Evolutionary conservation across 2,797 vertebrate species (phyloP).

Genomic region (Takifugu ocellatus): DNA sequence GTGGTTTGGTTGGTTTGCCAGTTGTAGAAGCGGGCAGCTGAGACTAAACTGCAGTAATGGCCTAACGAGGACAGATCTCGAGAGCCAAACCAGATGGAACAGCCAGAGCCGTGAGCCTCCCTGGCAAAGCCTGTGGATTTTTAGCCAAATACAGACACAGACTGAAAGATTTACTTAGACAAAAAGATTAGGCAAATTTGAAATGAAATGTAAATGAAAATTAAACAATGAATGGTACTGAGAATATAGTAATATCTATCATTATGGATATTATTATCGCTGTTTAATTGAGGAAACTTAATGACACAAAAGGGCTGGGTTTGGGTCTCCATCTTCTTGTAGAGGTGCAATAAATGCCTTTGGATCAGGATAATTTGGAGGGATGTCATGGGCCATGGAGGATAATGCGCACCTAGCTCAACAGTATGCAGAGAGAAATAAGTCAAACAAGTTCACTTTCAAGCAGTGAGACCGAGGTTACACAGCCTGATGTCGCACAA

Average conservation of each 20-base stretch:
- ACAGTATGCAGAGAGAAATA: slow-evolving; percentile 11
- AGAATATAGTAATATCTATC: slow-evolving; percentile 1
- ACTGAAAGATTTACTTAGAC: slow-evolving; percentile 26
- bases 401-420: slow-evolving; percentile 6
- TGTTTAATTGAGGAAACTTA: slow-evolving; percentile 38
- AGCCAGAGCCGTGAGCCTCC: slow-evolving; percentile 43
- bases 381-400: slow-evolving; percentile 14
- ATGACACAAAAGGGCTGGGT: slow-evolving; percentile 56
- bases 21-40: slow-evolving; percentile 65
- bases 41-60: slow-evolving; percentile 67
- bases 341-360: no score
- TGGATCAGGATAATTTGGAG: slow-evolving; percentile 7
- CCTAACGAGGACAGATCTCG: slow-evolving; percentile 62
- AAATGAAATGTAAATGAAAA: slow-evolving; percentile 14
- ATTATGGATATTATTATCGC: background rate
- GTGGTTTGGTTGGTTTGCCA: slow-evolving; percentile 67
- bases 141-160: slow-evolving; percentile 47
- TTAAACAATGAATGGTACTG: slow-evolving; percentile 12
- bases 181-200: no score
- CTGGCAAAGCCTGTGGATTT: slow-evolving; percentile 39
- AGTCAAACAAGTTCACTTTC: slow-evolving; percentile 42
- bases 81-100: slow-evolving; percentile 68
- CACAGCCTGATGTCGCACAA: slow-evolving; percentile 18
- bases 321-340: slow-evolving; percentile 47
- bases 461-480: slow-evolving; percentile 26